These are phyloP conservation scores for Bradypus variegatus DNA, from an alignment of 2,797 vertebrate genomes.

Conservation along the genomic window DNA sequence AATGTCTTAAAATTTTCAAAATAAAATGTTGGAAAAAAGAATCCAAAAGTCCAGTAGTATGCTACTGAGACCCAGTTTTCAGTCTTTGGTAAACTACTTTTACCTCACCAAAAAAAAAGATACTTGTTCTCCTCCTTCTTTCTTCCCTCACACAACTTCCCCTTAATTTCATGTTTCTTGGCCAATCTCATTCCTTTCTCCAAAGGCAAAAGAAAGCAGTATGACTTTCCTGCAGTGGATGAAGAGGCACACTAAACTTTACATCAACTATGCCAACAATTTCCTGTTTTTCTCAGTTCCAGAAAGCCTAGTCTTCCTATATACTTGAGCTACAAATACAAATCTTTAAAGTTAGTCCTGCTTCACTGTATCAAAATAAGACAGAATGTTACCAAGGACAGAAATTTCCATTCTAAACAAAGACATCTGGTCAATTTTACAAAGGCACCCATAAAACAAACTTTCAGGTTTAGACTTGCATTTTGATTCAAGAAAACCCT, in stretches of 20 bases:
- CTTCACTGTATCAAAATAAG: neutral
- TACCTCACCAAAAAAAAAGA: too few relatives aligned
- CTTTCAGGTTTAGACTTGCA: neutral
- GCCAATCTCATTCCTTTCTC: neutral
- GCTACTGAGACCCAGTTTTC: neutral
- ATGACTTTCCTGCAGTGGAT: neutral
- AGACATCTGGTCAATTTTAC: neutral
- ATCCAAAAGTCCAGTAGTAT: neutral
- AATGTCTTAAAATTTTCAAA: neutral
- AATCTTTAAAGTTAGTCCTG: too few relatives aligned
- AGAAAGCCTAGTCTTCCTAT: neutral
- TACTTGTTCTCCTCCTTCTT: accelerated
- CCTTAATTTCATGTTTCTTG: neutral
- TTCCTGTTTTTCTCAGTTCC: neutral
- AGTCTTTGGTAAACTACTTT: neutral
- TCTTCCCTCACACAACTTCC: too few relatives aligned
- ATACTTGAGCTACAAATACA: neutral
- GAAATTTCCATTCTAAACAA: neutral
- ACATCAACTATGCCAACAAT: neutral
- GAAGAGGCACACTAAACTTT: neutral
- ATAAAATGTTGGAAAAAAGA: neutral
- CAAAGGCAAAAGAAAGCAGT: neutral
- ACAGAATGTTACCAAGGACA: neutral
- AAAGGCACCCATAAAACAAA: neutral
- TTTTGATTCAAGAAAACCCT: neutral